phyloP scores from a whole-genome alignment of 2,888 invertebrate species.

The Lampropteryx suffumata region DNA sequence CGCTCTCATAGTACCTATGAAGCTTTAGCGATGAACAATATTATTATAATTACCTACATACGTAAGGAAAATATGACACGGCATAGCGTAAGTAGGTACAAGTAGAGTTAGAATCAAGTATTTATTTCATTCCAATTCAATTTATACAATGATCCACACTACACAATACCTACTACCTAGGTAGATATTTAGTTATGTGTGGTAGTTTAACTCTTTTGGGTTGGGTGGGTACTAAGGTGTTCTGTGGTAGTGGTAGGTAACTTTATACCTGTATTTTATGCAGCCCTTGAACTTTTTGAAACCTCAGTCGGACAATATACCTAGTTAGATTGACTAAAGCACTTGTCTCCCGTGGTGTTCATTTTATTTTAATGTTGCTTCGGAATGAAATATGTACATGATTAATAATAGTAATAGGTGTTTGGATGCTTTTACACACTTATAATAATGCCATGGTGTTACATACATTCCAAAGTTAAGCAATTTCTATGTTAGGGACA shows the following conservation, averaged over 20 bases:
- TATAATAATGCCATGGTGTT: slow-evolving; percentile 70
- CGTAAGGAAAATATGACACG: slow-evolving; percentile 16
- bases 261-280: no score
- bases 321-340: no score
- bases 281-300: no score
- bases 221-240: no score
- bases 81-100: slow-evolving; percentile 10
- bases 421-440: slow-evolving; percentile 81
- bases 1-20: background rate
- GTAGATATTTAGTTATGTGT: no score
- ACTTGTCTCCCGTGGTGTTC: no score
- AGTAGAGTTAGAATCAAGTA: slow-evolving; percentile 7
- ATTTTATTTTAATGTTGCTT: slow-evolving; percentile 2
- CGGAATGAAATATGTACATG: slow-evolving; percentile 41
- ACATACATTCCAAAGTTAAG: slow-evolving; percentile 58
- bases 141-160: no score
- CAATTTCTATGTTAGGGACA: slow-evolving; percentile 65
- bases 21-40: slow-evolving; percentile 3
- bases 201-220: no score
- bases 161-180: no score
- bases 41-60: no score
- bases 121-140: slow-evolving; percentile 14
- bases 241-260: no score
- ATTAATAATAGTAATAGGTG: slow-evolving; percentile 66
- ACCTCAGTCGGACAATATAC: no score